A percentile compares a stretch with the other conserved stretches of the same genome.
Conservation (phyloP, 2,888 invertebrate genomes). For the Caenorhabditis imperialis region DNA sequence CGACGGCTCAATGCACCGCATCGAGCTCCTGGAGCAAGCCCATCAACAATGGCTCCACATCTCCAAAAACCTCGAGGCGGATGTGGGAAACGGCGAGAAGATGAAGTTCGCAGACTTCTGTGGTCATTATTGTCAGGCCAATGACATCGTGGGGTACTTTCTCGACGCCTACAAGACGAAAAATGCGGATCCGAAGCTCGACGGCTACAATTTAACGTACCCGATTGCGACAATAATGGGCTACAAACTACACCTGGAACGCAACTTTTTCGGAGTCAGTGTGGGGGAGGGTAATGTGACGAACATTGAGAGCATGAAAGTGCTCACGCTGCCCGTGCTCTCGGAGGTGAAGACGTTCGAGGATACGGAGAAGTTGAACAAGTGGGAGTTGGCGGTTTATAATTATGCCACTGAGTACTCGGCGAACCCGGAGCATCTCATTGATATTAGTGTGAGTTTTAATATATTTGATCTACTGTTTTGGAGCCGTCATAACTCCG, state of each 20-base stretch:
- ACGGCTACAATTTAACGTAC: slow-evolving; percentile 59
- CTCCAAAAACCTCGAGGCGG: slow-evolving; percentile 63
- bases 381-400: slow-evolving; percentile 72
- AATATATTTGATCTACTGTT: no score
- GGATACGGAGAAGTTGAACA: slow-evolving; percentile 63
- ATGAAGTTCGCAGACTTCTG: slow-evolving; percentile 71
- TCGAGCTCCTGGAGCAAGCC: slow-evolving; percentile 68
- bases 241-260: slow-evolving; percentile 71
- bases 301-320: slow-evolving; percentile 53
- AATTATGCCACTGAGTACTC: slow-evolving; percentile 59
- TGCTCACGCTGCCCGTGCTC: slow-evolving; percentile 56
- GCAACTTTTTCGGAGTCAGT: slow-evolving; percentile 74
- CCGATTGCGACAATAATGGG: slow-evolving; percentile 70
- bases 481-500: no score
- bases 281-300: slow-evolving; percentile 28
- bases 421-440: slow-evolving; percentile 30
- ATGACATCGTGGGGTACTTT: slow-evolving; percentile 58
- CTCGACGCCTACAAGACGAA: slow-evolving; percentile 46
- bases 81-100: slow-evolving; percentile 26
- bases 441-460: slow-evolving; percentile 64
- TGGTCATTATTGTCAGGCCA: slow-evolving; percentile 73
- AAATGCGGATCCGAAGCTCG: slow-evolving; percentile 10
- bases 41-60: slow-evolving; percentile 55
- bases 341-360: slow-evolving; percentile 62
- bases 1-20: slow-evolving; percentile 73